Conservation (phyloP, 2,113 vertebrate genomes). For the zebrafish (Danio rerio) region DNA sequence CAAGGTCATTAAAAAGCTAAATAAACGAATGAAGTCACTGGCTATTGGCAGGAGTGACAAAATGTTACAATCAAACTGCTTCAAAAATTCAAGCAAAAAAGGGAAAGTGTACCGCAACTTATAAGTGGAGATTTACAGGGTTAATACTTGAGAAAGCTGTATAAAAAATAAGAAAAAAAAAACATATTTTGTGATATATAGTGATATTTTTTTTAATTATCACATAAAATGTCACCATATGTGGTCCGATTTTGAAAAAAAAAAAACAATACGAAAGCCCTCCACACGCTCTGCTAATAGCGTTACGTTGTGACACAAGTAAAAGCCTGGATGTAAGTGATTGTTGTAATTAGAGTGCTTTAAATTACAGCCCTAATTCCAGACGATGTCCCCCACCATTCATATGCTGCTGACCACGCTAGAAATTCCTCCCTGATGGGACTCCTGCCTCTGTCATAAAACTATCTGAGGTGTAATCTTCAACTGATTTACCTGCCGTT, state of each 20-base stretch:
- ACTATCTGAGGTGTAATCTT: slow-evolving; percentile 60
- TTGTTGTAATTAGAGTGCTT: slow-evolving; percentile 59
- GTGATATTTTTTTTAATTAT: slow-evolving; percentile 4
- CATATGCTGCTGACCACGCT: slow-evolving; percentile 61
- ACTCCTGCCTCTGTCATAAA: slow-evolving; percentile 61
- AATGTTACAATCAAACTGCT: too few species aligned
- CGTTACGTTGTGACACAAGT: slow-evolving; percentile 54
- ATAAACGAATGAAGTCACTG: too few species aligned
- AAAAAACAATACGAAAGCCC: slow-evolving; percentile 17
- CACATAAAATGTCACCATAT: slow-evolving; percentile 50
- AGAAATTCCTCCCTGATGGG: slow-evolving; percentile 58
- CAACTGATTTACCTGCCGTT: slow-evolving; percentile 61
- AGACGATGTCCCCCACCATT: slow-evolving; percentile 54
- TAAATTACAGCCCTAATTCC: slow-evolving; percentile 62
- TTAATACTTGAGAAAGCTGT: too few species aligned
- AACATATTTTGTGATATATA: too few species aligned
- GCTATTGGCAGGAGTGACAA: too few species aligned
- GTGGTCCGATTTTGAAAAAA: slow-evolving; percentile 30
- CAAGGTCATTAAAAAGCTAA: too few species aligned
- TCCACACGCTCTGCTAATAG: slow-evolving; percentile 47
- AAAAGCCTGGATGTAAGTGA: slow-evolving; percentile 58
- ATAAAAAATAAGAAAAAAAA: too few species aligned
- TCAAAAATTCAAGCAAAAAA: too few species aligned
- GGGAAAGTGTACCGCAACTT: too few species aligned
- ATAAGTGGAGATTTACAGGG: too few species aligned